Base-by-base conservation (phyloP, 2,888 invertebrate species). In the Pteria penguin region DNA sequence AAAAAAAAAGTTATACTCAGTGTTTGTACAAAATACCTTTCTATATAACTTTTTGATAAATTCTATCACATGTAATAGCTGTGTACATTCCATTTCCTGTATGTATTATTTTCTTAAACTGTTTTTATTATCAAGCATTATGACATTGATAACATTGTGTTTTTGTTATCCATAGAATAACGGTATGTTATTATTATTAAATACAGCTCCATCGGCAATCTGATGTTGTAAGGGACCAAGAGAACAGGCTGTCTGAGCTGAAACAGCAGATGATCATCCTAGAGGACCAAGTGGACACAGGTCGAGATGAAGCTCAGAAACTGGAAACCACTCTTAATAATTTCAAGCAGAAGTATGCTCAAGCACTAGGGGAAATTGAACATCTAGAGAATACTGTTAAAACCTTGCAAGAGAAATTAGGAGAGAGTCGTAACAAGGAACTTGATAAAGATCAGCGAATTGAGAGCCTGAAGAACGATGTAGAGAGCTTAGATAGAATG, bases 271-370 rank as follows among this genome's bases (percentile, higher is more conserved):
- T 88, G 26, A 76, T 84, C n/a, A 82, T 87, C n/a, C 79, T 89
- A 14, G 88, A 91, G 78, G 86, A 88, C 57, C 88, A 89, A 80
- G 78, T 89, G 36, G 85, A 87, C 61, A 83, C 85, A 60, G 75
- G 80, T 4, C 78, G 79, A 31, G 87, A 89, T 22, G 86, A 85
- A 24, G 75, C 80, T 14, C 85, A 87, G 52, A 80, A 85, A 22
- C 81, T 89, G 27, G 86, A 89, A 58, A 65, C 79, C 8, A 81
- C 77, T 32, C 82, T 90, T 8, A 83, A 84, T 72, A 85, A 73
- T 69, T 88, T 86, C 78, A 88, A 89, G 76, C 89, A 88, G 79
- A 91, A 90, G 75, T 90, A 85, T 75, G 82, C 83, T 60, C 86
- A 88, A 76, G 71, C 81, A 55, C 79, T 84, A 54, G 83, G 83